These are phyloP conservation scores for Octodonta nipae DNA, from an alignment of 2,888 invertebrate species.

Conservation along the genomic window DNA sequence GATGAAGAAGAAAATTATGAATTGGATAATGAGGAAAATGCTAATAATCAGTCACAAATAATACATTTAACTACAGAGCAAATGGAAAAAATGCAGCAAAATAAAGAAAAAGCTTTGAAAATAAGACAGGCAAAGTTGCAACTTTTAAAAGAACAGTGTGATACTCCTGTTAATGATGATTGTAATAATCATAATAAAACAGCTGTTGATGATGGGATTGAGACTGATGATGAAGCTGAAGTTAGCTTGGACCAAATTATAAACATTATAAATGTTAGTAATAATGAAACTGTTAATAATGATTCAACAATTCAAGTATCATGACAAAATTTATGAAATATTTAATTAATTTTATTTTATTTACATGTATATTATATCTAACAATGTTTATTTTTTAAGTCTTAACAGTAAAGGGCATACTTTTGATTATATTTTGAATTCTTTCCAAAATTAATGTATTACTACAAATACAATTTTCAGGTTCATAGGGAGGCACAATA, in stretches of 20 bases:
- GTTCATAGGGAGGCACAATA: slow-evolving; percentile 32
- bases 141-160: too few relatives aligned
- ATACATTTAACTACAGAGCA: neutral
- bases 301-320: too few relatives aligned
- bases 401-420: slow-evolving; percentile 26
- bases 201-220: neutral
- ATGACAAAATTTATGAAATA: too few relatives aligned
- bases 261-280: too few relatives aligned
- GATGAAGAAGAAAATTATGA: slow-evolving; percentile 6
- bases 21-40: slow-evolving; percentile 2
- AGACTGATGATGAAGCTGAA: neutral
- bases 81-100: neutral
- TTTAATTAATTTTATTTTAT: too few relatives aligned
- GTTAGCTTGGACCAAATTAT: neutral
- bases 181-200: neutral
- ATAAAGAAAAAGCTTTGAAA: neutral
- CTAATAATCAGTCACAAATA: neutral
- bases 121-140: neutral
- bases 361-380: too few relatives aligned
- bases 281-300: too few relatives aligned
- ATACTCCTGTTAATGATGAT: neutral
- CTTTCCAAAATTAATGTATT: slow-evolving; percentile 32
- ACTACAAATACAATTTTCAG: slow-evolving; percentile 30
- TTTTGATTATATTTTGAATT: slow-evolving; percentile 28
- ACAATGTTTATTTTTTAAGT: too few relatives aligned